phyloP scores from a whole-genome alignment of 2,113 vertebrate species.

The Passer montanus region DNA sequence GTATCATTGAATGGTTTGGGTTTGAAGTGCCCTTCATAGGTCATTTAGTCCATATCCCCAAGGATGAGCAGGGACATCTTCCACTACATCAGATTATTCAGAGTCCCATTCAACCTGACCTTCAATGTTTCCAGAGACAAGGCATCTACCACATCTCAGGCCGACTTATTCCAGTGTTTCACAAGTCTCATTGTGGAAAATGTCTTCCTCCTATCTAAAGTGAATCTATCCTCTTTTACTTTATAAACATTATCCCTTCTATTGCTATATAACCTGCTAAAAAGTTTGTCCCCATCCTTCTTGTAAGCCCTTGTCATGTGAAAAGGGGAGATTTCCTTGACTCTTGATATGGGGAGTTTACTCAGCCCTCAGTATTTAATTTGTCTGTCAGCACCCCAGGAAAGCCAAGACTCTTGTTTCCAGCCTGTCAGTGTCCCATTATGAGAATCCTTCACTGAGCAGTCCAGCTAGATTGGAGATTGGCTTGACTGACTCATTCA shows the following conservation, averaged over 20 bases:
- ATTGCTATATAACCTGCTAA: too few relatives aligned
- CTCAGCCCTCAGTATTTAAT: background rate
- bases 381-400: background rate
- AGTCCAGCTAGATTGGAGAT: accelerated
- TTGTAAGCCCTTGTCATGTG: background rate
- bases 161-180: background rate
- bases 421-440: background rate
- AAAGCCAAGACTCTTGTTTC: accelerated
- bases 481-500: background rate
- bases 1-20: background rate
- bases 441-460: background rate
- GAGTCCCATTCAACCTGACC: background rate
- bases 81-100: accelerated
- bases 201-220: background rate
- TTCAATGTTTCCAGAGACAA: background rate
- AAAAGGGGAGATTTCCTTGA: background rate
- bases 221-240: background rate
- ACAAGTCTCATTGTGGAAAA: background rate
- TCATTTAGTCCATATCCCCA: background rate
- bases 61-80: too few relatives aligned
- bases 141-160: background rate
- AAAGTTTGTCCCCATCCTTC: background rate
- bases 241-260: background rate
- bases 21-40: background rate
- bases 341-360: background rate